Percentiles rank a stretch among this genome's conserved stretches.
These are phyloP conservation scores for Pogonognathellus flavescens DNA, from an alignment of 1,140 invertebrate genomes.

Conservation along the genomic window DNA sequence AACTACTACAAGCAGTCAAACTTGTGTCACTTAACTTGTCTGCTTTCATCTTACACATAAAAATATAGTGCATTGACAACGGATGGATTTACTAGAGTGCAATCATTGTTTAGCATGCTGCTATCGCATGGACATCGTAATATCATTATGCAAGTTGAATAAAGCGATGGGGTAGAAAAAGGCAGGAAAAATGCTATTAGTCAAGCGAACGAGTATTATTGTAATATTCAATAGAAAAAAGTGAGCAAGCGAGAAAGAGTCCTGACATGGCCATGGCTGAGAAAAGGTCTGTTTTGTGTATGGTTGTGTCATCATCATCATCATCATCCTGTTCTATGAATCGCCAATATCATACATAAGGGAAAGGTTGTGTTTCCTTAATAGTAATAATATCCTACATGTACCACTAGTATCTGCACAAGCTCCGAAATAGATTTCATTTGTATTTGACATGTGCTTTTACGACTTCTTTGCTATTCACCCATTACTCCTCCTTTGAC, in stretches of 20 bases:
- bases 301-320: constrained; percentile 21
- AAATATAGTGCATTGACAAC: too few relatives aligned
- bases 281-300: constrained; percentile 14
- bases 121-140: background rate
- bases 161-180: background rate
- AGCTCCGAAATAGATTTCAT: background rate
- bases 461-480: background rate
- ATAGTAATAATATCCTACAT: background rate
- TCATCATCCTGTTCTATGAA: constrained; percentile 26
- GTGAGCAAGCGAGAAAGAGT: background rate
- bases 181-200: constrained; percentile 30
- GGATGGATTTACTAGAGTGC: background rate
- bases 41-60: too few relatives aligned
- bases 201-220: constrained; percentile 9
- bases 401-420: background rate
- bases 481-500: background rate
- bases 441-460: background rate
- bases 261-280: background rate
- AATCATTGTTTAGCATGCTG: background rate
- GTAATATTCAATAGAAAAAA: background rate
- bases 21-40: too few relatives aligned
- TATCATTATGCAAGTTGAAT: constrained; percentile 14
- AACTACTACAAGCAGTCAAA: too few relatives aligned
- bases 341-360: constrained; percentile 23
- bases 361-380: constrained; percentile 8